Percentiles rank a stretch among this genome's conserved stretches.
Evolutionary conservation across 2,797 vertebrate genomes (phyloP).

Genomic region (Emydoidea blandingii): DNA sequence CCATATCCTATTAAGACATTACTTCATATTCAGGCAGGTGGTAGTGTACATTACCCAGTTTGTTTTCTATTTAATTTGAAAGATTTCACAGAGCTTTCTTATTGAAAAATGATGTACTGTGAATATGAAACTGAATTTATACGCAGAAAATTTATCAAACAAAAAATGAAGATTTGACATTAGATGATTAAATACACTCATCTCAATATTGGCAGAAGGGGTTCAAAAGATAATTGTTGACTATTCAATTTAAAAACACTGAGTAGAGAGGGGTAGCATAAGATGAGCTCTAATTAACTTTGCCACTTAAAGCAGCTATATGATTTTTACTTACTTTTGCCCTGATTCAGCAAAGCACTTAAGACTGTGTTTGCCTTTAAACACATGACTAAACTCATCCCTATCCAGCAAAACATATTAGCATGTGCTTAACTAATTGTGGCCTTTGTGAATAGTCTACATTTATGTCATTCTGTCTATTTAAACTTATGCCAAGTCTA

Average conservation of each 20-base stretch:
- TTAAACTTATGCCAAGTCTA: constrained; percentile 38
- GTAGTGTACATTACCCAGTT: not conserved
- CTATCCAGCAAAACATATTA: not conserved
- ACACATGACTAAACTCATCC: not conserved
- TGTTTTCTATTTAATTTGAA: constrained; percentile 31
- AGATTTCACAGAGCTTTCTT: constrained; percentile 15
- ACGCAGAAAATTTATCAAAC: constrained; percentile 31
- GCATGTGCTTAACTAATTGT: constrained; percentile 16
- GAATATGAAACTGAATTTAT: constrained; percentile 33
- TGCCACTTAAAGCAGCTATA: constrained; percentile 4
- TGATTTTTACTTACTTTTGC: constrained; percentile 38
- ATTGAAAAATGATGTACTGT: constrained; percentile 1
- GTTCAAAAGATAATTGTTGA: constrained; percentile 40
- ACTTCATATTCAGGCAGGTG: not conserved
- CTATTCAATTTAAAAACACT: constrained; percentile 50
- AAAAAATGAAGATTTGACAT: not conserved
- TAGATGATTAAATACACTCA: constrained; percentile 36
- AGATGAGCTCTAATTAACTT: constrained; percentile 44
- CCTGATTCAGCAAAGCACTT: not conserved
- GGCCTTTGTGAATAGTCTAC: not conserved
- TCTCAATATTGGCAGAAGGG: constrained; percentile 6
- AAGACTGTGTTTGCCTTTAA: constrained; percentile 35
- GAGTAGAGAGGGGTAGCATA: constrained; percentile 28
- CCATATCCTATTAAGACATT: not conserved
- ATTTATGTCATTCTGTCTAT: constrained; percentile 10